Base-by-base conservation (phyloP, 2,888 invertebrate genomes). In the Patella pellucida region DNA sequence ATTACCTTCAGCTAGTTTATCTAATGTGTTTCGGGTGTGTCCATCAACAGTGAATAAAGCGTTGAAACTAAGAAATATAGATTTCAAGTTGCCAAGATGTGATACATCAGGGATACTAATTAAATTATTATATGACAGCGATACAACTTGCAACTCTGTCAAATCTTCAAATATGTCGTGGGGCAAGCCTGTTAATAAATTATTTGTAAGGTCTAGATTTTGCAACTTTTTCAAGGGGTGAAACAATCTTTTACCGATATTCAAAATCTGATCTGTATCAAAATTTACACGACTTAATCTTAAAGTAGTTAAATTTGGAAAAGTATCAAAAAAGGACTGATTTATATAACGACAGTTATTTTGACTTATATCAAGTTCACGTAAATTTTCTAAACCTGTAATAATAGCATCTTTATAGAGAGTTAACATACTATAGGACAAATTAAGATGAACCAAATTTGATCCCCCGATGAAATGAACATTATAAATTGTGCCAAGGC, bases 301-400 rank as follows among this genome's bases (percentile, higher is more conserved):
- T 12, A 62, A 19, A 14, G n/a, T n/a, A 19, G 62, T 62, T 5
- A 62, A 7, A 62, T 62, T 62, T 19, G 62, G 62, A 62, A 62
- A 62, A n/a, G 62, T 62, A 23, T 62, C 62, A 62, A 62, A 62
- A 62, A 62, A 62, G 7, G 62, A 19, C 16, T 62, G 19, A 62
- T 7, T 62, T 2, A 62, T 62, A 62, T 19, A n/a, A 1, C 19
- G 4, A 23, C n/a, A n/a, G 23, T 62, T 23, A 62, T 62, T 16
- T 62, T 23, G 19, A 16, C 62, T 62, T 9, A 62, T 2, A 62
- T 62, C 62, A 9, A 62, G 23, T 19, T 11, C 23, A 19, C 16
- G n/a, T 12, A 62, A 9, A 62, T 62, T 62, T 62, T 62, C 62
- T 9, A 62, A 23, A 62, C 62, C 62, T 19, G 9, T n/a, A 19